These are phyloP conservation scores for Hemistola chrysoprasaria DNA, from an alignment of 2,888 invertebrate species.

Conservation along the genomic window DNA sequence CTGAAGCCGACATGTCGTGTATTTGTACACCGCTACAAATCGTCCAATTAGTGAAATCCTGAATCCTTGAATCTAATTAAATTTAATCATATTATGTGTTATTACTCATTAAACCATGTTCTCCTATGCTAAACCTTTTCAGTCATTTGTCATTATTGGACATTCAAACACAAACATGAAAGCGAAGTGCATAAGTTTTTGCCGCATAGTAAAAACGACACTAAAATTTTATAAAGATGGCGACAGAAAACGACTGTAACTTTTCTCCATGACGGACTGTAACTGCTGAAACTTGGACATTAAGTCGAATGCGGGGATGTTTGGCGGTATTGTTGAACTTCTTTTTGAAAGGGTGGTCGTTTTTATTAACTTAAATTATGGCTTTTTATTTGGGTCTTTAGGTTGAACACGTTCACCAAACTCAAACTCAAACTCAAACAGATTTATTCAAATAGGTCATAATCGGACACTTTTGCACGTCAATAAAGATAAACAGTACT, in stretches of 20 bases:
- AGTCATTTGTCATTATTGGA: too few species aligned
- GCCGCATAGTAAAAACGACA: slow-evolving; percentile 21
- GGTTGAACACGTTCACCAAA: too few species aligned
- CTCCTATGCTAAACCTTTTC: too few species aligned
- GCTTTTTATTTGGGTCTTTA: too few species aligned
- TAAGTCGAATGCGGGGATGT: slow-evolving; percentile 28
- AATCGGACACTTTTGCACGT: too few species aligned
- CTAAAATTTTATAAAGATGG: slow-evolving; percentile 31
- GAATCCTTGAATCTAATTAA: neutral
- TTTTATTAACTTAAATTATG: slow-evolving; percentile 1
- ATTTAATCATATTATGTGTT: neutral
- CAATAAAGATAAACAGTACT: too few species aligned
- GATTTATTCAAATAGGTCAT: too few species aligned
- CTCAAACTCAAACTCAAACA: too few species aligned
- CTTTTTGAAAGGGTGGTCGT: slow-evolving; percentile 1
- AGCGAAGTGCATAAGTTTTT: slow-evolving; percentile 26
- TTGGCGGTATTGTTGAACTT: slow-evolving; percentile 17
- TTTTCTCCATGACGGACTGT: slow-evolving; percentile 31
- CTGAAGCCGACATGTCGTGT: slow-evolving; percentile 4
- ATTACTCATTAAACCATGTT: too few species aligned
- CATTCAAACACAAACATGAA: too few species aligned
- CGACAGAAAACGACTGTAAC: slow-evolving; percentile 29
- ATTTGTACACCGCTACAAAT: slow-evolving; percentile 8
- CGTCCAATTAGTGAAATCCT: slow-evolving; percentile 9
- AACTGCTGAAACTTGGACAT: slow-evolving; percentile 30